These are phyloP conservation scores for Syngnathus rostellatus DNA, from an alignment of 2,797 vertebrate genomes.

Conservation along the genomic window DNA sequence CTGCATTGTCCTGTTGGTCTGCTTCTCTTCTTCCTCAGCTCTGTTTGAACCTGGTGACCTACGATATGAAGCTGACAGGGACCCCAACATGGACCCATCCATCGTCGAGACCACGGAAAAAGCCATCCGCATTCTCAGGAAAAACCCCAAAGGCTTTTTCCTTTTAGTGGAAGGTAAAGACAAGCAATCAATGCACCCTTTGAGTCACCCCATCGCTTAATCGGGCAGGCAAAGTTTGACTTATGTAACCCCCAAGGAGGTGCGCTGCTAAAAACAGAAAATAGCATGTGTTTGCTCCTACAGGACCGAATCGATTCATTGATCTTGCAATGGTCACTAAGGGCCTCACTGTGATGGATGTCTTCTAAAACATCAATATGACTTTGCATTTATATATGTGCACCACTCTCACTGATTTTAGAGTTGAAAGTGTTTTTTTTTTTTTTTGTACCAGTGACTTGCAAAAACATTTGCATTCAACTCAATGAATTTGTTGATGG, in stretches of 20 bases:
- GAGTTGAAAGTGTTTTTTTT: background rate
- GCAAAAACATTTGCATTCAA: conserved; percentile 39
- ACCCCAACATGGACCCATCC: conserved; percentile 65
- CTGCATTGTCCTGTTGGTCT: conserved; percentile 1
- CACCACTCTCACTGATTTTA: background rate
- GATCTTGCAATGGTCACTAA: conserved; percentile 12
- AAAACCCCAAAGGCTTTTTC: conserved; percentile 73
- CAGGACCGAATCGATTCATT: conserved; percentile 19
- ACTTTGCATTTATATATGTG: background rate
- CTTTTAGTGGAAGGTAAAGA: conserved; percentile 71
- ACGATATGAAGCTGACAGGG: conserved; percentile 61
- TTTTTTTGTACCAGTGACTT: conserved; percentile 9
- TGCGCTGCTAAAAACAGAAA: conserved; percentile 16
- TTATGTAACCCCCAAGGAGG: conserved; percentile 18
- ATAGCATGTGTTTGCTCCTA: background rate
- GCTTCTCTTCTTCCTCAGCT: conserved; percentile 40
- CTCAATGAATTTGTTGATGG: conserved; percentile 34
- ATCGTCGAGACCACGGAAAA: conserved; percentile 68
- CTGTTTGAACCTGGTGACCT: conserved; percentile 72
- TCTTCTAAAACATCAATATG: conserved; percentile 2
- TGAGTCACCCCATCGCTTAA: background rate
- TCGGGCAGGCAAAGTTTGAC: conserved; percentile 6
- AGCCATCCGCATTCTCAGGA: conserved; percentile 70
- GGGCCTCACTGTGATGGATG: conserved; percentile 2
- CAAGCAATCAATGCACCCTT: conserved; percentile 1